Conservation (phyloP, 1,140 invertebrate species). For the Caenorhabditis briggsae region DNA sequence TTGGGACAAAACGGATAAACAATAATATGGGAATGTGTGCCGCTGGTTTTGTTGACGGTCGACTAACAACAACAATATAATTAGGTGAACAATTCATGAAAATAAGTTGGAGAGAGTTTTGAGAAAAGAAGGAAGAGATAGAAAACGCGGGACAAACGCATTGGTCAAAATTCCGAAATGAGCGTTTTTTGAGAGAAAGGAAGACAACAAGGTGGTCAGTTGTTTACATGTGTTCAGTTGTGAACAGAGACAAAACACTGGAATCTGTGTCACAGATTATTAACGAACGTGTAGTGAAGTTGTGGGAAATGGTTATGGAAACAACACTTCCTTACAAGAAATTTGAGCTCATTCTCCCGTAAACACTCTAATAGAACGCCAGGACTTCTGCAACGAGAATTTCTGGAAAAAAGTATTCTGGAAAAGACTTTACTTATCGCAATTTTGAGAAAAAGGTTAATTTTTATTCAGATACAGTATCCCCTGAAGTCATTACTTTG, state of each 20-base stretch:
- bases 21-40: slow-evolving; percentile 17
- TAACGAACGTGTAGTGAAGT: not conserved
- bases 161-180: slow-evolving; percentile 20
- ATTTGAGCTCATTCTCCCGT: no score
- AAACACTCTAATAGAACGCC: no score
- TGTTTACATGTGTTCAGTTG: slow-evolving; percentile 29
- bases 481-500: no score
- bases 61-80: slow-evolving; percentile 47
- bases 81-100: slow-evolving; percentile 48
- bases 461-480: no score
- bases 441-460: no score
- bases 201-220: slow-evolving; percentile 1
- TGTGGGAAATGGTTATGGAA: no score
- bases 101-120: not conserved
- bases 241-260: not conserved
- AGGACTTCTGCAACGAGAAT: no score
- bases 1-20: slow-evolving; percentile 8
- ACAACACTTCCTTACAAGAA: no score
- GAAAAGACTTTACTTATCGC: no score
- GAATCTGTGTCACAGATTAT: not conserved
- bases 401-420: no score
- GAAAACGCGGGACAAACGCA: not conserved
- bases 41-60: slow-evolving; percentile 7
- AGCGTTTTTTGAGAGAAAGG: not conserved
- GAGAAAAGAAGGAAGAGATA: not conserved